Evolutionary conservation across 2,888 invertebrate species (phyloP).

Genomic region (Lasioglossum figueresi): DNA sequence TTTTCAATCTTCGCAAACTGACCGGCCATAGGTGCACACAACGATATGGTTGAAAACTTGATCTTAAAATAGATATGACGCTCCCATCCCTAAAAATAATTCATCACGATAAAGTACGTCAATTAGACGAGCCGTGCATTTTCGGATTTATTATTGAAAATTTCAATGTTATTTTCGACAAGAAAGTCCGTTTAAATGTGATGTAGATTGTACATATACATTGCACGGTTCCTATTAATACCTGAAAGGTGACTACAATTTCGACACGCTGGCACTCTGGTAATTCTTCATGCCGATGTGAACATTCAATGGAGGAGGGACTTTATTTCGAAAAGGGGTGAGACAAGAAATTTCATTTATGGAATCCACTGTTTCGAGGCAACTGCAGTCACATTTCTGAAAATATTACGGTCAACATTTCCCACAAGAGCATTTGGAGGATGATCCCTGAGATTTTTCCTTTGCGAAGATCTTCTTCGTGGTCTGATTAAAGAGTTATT

Average conservation of each 20-base stretch:
- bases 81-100: constrained; percentile 10
- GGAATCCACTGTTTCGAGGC: neutral
- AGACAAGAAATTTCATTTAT: neutral
- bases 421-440: no score
- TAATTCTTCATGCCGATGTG: constrained; percentile 24
- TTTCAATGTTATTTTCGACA: neutral
- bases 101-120: neutral
- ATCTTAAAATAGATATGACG: constrained; percentile 3
- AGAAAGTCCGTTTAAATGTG: constrained; percentile 9
- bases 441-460: no score
- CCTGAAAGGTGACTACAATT: constrained; percentile 24
- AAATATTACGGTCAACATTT: no score
- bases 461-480: no score
- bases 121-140: neutral
- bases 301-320: constrained; percentile 1
- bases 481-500: no score
- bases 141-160: neutral
- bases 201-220: neutral
- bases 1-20: neutral
- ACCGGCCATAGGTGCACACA: neutral
- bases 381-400: neutral
- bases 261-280: constrained; percentile 26
- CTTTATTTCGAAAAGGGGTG: neutral
- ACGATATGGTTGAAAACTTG: neutral
- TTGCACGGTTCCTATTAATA: constrained; percentile 22